Evolutionary conservation across 2,113 vertebrate genomes (phyloP), one percentile per base, ranked within the genome.

Genomic region (Macroglossus sobrinus): DNA sequence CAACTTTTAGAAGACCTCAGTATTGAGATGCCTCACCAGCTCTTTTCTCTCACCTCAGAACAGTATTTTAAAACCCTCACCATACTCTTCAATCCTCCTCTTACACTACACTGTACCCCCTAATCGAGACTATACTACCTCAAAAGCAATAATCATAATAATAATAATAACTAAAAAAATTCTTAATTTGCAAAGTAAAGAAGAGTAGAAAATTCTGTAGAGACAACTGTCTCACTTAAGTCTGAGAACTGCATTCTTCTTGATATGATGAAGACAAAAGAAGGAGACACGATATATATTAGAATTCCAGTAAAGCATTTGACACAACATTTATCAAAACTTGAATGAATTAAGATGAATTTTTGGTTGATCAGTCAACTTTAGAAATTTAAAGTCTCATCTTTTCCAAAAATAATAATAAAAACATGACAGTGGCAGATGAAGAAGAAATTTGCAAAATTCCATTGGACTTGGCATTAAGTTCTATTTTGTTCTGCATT

Each of bases 301-400:
- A 66, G 18, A 93, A 68, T 89, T 50, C 53, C 68, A 89, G 50
- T 24, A 97, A 96, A 89, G 84, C 92, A 90, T 97, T 89, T 95
- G 82, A 93, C 87, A 87, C 16, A 66, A 86, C 57, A 84, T 95
- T 95, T 84, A 84, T 97, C 94, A 97, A 95, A 95, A 92, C 53
- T 50, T 35, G 93, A 93, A 74, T 35, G 21, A 82, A 91, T 91
- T 79, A 89, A 96, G 69, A 64, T 79, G 63, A 94, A 74, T 84
- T 93, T 80, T 74, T 92, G 74, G 74, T 95, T 89, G 78, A 84
- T 93, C 45, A 38, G 64, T 80, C 82, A 96, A 38, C 79, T 93
- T 96, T 89, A 81, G 61, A 92, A 85, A 92, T 80, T 63, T 95
- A 90, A 96, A 96, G 93, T 33, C 57, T 53, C 7, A 75, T 93